Conservation (phyloP, 2,888 invertebrate species). For the Pseudolycoriella hygida region DNA sequence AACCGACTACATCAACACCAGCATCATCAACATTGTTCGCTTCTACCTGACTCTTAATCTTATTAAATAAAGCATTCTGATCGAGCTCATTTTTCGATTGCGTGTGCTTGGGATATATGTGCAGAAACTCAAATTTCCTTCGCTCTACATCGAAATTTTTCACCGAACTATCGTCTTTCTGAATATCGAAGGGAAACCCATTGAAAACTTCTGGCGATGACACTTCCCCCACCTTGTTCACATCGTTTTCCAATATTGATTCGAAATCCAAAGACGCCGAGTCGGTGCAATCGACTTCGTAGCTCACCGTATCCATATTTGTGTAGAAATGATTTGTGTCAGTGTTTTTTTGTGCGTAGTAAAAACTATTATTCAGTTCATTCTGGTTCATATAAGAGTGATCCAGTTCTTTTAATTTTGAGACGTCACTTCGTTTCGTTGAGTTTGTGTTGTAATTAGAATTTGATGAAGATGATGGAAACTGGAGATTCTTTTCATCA, state of each 20-base stretch:
- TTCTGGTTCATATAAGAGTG: constrained; percentile 5
- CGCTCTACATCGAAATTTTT: constrained; percentile 23
- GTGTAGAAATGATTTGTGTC: constrained; percentile 7
- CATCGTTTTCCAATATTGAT: constrained; percentile 25
- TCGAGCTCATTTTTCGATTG: constrained; percentile 20
- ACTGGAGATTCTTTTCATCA: constrained; percentile 16
- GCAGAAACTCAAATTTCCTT: constrained; percentile 14
- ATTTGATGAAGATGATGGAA: constrained; percentile 5
- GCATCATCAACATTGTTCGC: constrained; percentile 10
- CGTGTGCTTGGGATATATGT: constrained; percentile 11
- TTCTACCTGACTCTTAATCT: constrained; percentile 26
- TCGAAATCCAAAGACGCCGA: constrained; percentile 28
- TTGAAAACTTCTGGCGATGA: constrained; percentile 28
- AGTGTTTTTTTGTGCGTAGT: neutral
- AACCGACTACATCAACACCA: constrained; percentile 7
- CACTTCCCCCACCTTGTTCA: constrained; percentile 18
- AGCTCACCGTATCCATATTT: constrained; percentile 7
- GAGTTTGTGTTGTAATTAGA: constrained; percentile 4
- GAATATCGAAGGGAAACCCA: constrained; percentile 27
- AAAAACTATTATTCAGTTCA: neutral
- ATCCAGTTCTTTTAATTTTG: constrained; percentile 4
- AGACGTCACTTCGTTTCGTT: neutral
- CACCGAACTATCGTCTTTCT: constrained; percentile 22
- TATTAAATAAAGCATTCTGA: constrained; percentile 27
- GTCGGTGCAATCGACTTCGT: constrained; percentile 15